Evolutionary conservation across 1,140 invertebrate genomes (phyloP).

Genomic region (Drosophila mojavensis): DNA sequence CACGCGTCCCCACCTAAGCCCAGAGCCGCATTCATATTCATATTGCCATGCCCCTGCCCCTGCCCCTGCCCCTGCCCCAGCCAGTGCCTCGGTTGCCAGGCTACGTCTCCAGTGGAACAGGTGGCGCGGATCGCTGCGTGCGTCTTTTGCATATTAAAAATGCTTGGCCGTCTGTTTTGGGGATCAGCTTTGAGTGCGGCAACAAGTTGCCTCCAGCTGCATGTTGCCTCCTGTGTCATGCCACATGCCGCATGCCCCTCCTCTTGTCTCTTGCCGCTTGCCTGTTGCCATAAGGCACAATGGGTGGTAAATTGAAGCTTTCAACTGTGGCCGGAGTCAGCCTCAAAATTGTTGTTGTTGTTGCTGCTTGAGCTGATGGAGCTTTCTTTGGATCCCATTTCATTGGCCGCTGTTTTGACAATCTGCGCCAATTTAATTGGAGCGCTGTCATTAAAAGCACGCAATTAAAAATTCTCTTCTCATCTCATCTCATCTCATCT

Average conservation of each 20-base stretch:
- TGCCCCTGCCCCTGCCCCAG: neutral
- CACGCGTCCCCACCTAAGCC: conserved; percentile 41
- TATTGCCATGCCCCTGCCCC: neutral
- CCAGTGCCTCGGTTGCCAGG: neutral
- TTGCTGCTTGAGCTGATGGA: conserved; percentile 1
- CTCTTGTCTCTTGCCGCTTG: conserved; percentile 1
- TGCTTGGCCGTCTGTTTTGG: conserved; percentile 9
- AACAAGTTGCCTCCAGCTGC: conserved; percentile 20
- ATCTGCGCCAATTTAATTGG: conserved; percentile 74
- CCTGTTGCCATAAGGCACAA: conserved; percentile 69
- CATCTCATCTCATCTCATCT: no score
- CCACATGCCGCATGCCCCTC: neutral
- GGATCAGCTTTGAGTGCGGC: conserved; percentile 23
- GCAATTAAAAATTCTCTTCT: conserved; percentile 43
- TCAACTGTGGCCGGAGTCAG: conserved; percentile 49
- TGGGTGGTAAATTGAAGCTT: conserved; percentile 80
- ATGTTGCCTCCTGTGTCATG: conserved; percentile 7
- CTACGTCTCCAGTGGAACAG: conserved; percentile 25
- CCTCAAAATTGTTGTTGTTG: conserved; percentile 18
- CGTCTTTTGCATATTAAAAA: conserved; percentile 59
- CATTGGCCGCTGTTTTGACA: conserved; percentile 77
- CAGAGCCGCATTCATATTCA: conserved; percentile 31
- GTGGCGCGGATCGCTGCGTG: conserved; percentile 51
- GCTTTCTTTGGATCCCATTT: conserved; percentile 58
- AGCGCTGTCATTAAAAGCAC: conserved; percentile 75